Conservation (phyloP, 2,113 vertebrate genomes). For the Elanoides forficatus region DNA sequence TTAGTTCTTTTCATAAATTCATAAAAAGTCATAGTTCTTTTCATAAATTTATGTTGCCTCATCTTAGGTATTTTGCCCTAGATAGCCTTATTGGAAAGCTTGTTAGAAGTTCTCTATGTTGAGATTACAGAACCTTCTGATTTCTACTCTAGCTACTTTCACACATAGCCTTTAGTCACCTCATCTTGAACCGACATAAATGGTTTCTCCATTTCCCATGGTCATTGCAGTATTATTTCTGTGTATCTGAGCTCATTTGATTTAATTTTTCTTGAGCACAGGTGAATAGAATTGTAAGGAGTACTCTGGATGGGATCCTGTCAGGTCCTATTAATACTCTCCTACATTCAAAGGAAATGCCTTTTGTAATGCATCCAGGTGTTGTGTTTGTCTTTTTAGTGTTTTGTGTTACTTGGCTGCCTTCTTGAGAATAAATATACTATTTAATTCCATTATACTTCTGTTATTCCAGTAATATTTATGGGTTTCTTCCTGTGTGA, state of each 20-base stretch:
- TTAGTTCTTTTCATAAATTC: not conserved
- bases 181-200: not conserved
- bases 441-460: not conserved
- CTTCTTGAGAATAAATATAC: not conserved
- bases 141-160: not conserved
- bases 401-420: not conserved
- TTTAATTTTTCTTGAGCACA: not conserved
- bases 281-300: not conserved
- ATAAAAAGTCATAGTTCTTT: not conserved
- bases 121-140: not conserved
- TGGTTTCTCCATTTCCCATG: not conserved
- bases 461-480: not conserved
- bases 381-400: not conserved
- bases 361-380: not conserved
- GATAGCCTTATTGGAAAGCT: not conserved
- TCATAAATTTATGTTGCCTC: not conserved
- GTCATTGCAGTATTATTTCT: not conserved
- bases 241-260: not conserved
- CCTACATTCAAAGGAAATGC: not conserved
- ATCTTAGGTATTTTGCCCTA: not conserved
- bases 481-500: not conserved
- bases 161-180: not conserved
- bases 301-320: not conserved
- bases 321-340: not conserved
- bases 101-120: not conserved